A percentile compares a stretch with the other conserved stretches of the same genome.
Evolutionary conservation across 2,888 invertebrate genomes (phyloP).

Genomic region (Malachius bipustulatus): DNA sequence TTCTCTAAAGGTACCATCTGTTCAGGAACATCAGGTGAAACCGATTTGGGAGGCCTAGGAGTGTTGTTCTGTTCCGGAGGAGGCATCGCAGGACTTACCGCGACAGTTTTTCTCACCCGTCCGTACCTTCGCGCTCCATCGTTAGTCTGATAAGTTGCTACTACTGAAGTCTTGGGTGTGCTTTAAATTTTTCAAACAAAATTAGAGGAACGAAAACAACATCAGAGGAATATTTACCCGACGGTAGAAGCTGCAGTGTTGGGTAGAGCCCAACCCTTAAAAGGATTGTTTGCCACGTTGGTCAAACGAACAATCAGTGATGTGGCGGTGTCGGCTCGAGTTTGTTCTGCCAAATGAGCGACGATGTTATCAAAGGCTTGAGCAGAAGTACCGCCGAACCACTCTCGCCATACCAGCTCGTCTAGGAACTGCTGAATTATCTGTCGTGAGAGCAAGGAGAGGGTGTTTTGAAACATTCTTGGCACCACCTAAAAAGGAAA

Average conservation of each 20-base stretch:
- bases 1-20: conserved; percentile 46
- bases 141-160: too few relatives aligned
- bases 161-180: too few relatives aligned
- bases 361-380: conserved; percentile 74
- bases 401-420: conserved; percentile 79
- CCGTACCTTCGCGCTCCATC: too few relatives aligned
- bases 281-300: conserved; percentile 56
- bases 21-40: conserved; percentile 33
- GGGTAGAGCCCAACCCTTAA: conserved; percentile 47
- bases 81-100: conserved; percentile 2
- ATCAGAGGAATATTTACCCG: too few relatives aligned
- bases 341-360: conserved; percentile 67
- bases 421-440: conserved; percentile 86
- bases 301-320: conserved; percentile 51
- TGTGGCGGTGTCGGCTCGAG: conserved; percentile 52
- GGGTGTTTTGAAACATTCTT: conserved; percentile 81
- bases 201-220: too few relatives aligned
- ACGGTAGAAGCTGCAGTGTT: background rate
- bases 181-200: too few relatives aligned
- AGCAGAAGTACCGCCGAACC: conserved; percentile 62
- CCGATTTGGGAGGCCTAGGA: conserved; percentile 32
- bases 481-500: too few relatives aligned
- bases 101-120: background rate
- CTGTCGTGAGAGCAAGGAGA: conserved; percentile 67
- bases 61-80: conserved; percentile 6